Base-by-base conservation (phyloP, 2,888 invertebrate genomes). In the Pinctada fucata region DNA sequence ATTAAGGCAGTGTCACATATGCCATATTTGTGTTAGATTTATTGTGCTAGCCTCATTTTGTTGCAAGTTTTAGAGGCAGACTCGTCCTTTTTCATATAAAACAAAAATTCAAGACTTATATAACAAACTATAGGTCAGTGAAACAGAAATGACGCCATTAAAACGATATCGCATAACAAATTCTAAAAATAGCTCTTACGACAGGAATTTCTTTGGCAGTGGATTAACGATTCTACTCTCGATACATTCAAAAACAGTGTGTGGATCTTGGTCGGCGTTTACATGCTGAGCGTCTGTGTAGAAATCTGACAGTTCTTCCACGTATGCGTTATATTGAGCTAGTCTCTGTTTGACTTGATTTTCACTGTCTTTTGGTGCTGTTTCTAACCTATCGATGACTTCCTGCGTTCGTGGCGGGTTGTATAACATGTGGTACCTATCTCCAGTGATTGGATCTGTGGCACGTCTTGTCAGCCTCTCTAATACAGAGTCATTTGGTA, bases 221-320 rank as follows among this genome's bases (percentile, higher is more conserved):
- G 91, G 92, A 76, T 91, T 91, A 10, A 92, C 92, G 45, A 92
- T 86, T 87, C 91, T 90, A 78, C 92, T 91, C 83, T 93, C 92
- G 31, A 93, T 88, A 77, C 89, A 89, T 81, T 93, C 93, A 88
- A 93, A 93, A 74, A 93, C 92, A 5, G 92, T 92, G 80, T 93
- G 91, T 13, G 91, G 90, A 81, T 92, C 92, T 79, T 93, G 93
- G 79, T 93, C 92, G 0, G 90, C 91, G 74, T 92, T 92, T 16
- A 92, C 81, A 72, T 90, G 91, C 80, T 91, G 90, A 5, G 87
- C 89, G 49, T 90, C 89, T 2, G 79, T 83, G 83, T 92, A 92
- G 82, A 84, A 92, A 69, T 92, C 91, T 2, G 85, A 82, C 16
- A 93, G 80, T 77, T 91, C 92, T 75, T 92, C 92, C 1, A 87